Percentiles rank a stretch among this genome's conserved stretches.
These are phyloP conservation scores for Heliconius eleuchia DNA, from an alignment of 1,140 invertebrate species.

Conservation along the genomic window DNA sequence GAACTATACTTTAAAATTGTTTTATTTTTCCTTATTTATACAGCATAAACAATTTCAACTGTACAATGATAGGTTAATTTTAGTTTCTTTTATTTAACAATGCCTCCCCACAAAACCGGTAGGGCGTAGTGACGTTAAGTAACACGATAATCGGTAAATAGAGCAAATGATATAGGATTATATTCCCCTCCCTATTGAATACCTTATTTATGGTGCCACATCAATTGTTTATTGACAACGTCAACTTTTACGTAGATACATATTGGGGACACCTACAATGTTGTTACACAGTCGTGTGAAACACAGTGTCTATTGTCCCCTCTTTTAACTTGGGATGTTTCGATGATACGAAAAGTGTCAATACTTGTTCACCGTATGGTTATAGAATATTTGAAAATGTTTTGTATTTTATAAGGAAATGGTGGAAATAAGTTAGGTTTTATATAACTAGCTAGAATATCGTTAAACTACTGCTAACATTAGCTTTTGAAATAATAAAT, in stretches of 20 bases:
- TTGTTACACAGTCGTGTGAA: constrained; percentile 26
- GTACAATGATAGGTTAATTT: not conserved
- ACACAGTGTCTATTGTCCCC: constrained; percentile 16
- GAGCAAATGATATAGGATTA: constrained; percentile 31
- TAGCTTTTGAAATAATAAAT: not conserved
- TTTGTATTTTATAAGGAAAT: not conserved
- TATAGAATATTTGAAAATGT: not conserved
- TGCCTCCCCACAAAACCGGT: constrained; percentile 22
- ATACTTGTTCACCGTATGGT: not conserved
- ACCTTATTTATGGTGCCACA: constrained; percentile 30
- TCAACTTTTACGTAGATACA: constrained; percentile 21
- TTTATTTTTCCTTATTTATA: constrained; percentile 1
- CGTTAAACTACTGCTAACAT: not conserved
- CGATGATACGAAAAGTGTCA: constrained; percentile 10
- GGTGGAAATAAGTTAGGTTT: too few relatives aligned
- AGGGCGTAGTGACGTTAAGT: constrained; percentile 20
- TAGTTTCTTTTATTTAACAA: constrained; percentile 11
- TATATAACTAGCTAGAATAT: too few relatives aligned
- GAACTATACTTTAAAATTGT: not conserved
- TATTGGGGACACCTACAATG: constrained; percentile 9
- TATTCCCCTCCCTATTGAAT: constrained; percentile 28
- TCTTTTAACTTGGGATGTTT: constrained; percentile 22
- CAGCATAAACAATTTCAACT: not conserved
- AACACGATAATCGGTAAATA: constrained; percentile 35
- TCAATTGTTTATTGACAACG: constrained; percentile 32